phyloP scores from a whole-genome alignment of 2,888 invertebrate species.

The Macrophya annulata region DNA sequence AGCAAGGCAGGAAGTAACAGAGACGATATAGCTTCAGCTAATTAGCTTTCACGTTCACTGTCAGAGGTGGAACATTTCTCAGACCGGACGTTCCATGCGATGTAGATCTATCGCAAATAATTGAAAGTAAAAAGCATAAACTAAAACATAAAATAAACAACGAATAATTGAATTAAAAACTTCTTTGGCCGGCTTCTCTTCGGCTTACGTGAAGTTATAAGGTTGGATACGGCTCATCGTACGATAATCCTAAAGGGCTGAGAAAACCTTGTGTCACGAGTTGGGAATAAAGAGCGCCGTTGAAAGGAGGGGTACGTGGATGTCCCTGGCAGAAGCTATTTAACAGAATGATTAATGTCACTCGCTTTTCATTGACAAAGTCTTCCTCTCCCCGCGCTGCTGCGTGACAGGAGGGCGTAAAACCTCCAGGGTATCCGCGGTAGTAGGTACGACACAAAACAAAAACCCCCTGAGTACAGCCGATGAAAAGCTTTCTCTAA shows the following conservation, averaged over 20 bases:
- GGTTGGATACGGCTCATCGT: neutral
- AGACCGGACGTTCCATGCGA: conserved; percentile 15
- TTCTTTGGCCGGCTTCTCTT: neutral
- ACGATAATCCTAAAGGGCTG: conserved; percentile 24
- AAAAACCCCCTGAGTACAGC: neutral
- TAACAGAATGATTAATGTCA: conserved; percentile 47
- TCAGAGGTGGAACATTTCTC: neutral
- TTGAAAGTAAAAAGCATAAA: neutral
- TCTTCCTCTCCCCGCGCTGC: conserved; percentile 2
- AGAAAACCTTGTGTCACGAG: conserved; percentile 20
- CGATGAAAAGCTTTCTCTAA: conserved; percentile 29
- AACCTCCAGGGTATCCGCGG: conserved; percentile 33
- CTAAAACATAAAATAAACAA: neutral
- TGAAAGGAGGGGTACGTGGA: neutral
- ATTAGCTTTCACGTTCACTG: conserved; percentile 14
- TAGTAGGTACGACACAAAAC: neutral
- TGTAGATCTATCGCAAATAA: neutral
- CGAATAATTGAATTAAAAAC: neutral
- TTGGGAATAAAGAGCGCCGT: conserved; percentile 21
- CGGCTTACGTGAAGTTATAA: neutral
- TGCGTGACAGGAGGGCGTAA: conserved; percentile 28
- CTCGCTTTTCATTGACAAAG: conserved; percentile 41
- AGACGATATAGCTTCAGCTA: neutral
- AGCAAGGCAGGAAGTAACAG: conserved; percentile 12
- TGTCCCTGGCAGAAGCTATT: conserved; percentile 23